Conservation (phyloP, 2,888 invertebrate genomes). For the Dynastes hyllus region DNA sequence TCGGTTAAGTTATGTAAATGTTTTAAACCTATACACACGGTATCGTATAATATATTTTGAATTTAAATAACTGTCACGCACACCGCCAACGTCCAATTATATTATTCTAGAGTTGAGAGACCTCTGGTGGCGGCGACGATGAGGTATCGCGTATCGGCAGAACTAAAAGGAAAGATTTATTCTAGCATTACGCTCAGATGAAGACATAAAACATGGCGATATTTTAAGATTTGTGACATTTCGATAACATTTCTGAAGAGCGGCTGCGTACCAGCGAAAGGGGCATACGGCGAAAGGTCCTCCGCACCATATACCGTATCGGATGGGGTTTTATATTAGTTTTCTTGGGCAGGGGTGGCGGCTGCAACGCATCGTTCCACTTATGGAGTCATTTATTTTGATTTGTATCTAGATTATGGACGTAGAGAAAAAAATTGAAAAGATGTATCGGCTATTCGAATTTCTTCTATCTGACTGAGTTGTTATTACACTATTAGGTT, state of each 20-base stretch:
- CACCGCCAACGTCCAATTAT: constrained; percentile 44
- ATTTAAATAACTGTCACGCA: constrained; percentile 44
- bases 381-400: constrained; percentile 48
- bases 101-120: constrained; percentile 31
- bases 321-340: constrained; percentile 51
- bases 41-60: constrained; percentile 6
- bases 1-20: constrained; percentile 36
- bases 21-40: constrained; percentile 12
- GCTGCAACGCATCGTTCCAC: constrained; percentile 39
- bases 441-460: background rate
- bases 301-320: constrained; percentile 41
- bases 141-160: constrained; percentile 48
- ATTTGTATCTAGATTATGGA: constrained; percentile 48
- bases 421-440: constrained; percentile 40
- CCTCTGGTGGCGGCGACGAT: constrained; percentile 29
- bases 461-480: background rate
- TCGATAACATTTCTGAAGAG: constrained; percentile 59
- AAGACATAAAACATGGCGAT: constrained; percentile 61
- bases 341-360: constrained; percentile 25
- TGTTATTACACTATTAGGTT: background rate
- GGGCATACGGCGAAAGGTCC: constrained; percentile 50
- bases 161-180: constrained; percentile 49
- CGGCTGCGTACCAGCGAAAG: constrained; percentile 47
- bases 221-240: constrained; percentile 61
- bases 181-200: constrained; percentile 55